Percentiles rank a stretch among this genome's conserved stretches.
These are phyloP conservation scores for Poecilia gillii DNA, from an alignment of 2,797 vertebrate genomes.

Conservation along the genomic window DNA sequence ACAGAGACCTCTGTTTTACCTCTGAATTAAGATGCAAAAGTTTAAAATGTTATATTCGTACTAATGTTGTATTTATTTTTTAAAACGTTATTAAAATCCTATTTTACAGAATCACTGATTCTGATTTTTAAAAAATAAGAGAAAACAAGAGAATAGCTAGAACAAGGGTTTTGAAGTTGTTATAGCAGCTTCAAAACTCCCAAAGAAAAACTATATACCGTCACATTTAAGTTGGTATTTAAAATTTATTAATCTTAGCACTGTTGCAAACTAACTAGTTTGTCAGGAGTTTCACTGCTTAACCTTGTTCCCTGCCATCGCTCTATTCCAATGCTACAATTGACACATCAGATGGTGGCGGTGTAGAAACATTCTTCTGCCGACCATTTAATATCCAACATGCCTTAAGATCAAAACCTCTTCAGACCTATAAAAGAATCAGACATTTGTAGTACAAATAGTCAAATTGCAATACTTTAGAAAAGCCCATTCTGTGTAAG, in stretches of 20 bases:
- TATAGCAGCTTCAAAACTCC: neutral
- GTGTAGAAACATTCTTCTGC: neutral
- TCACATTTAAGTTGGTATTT: neutral
- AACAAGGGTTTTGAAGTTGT: neutral
- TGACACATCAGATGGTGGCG: neutral
- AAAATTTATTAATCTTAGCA: neutral
- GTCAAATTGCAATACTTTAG: conserved; percentile 9
- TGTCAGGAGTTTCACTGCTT: neutral
- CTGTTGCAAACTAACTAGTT: neutral
- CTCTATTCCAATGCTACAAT: neutral
- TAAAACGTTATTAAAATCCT: neutral
- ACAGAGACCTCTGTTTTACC: neutral
- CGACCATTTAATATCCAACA: conserved; percentile 4
- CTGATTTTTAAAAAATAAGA: neutral
- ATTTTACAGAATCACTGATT: neutral
- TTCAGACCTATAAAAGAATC: conserved; percentile 7
- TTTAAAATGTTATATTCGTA: neutral
- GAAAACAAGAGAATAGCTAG: neutral
- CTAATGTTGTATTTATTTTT: neutral
- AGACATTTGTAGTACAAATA: conserved; percentile 4
- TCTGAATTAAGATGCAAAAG: neutral
- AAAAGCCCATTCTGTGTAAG: conserved; percentile 15
- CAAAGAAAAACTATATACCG: neutral
- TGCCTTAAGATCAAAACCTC: conserved; percentile 13
- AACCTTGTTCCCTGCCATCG: neutral